Conservation (phyloP, 2,113 vertebrate genomes). For the Saimiri boliviensis region DNA sequence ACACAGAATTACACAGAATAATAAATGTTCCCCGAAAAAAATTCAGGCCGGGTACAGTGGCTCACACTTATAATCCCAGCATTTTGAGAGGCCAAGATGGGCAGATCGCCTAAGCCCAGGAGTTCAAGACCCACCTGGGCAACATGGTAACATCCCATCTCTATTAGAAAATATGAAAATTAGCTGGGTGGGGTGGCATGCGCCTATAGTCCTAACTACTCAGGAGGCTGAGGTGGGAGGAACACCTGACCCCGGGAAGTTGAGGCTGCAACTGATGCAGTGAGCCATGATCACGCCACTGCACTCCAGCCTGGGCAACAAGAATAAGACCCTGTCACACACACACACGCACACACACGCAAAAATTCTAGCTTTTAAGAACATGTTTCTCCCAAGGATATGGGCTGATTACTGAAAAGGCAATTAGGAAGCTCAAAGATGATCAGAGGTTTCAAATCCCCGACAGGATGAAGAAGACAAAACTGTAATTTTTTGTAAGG, state of each 20-base stretch:
- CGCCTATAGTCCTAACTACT: not conserved
- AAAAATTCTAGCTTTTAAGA: not conserved
- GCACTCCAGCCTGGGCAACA: not conserved
- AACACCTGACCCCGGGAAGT: not conserved
- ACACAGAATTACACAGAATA: not conserved
- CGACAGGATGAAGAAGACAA: not conserved
- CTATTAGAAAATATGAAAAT: not conserved
- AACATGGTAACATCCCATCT: not conserved
- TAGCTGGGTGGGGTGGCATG: not conserved
- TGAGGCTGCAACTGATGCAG: not conserved
- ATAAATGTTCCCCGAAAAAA: not conserved
- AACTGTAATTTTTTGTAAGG: not conserved
- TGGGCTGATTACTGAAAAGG: not conserved
- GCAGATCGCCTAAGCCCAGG: not conserved
- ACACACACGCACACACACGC: too few species aligned
- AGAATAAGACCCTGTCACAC: not conserved
- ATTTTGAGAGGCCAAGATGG: not conserved
- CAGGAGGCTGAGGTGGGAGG: not conserved
- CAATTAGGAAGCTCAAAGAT: not conserved
- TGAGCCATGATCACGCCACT: not conserved
- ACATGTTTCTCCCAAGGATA: not conserved
- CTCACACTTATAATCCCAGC: not conserved
- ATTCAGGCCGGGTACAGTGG: not conserved
- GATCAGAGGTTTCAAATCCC: conserved; percentile 10
- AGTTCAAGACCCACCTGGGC: not conserved